Conservation (phyloP, 2,888 invertebrate genomes). For the Ctenicera cuprea region DNA sequence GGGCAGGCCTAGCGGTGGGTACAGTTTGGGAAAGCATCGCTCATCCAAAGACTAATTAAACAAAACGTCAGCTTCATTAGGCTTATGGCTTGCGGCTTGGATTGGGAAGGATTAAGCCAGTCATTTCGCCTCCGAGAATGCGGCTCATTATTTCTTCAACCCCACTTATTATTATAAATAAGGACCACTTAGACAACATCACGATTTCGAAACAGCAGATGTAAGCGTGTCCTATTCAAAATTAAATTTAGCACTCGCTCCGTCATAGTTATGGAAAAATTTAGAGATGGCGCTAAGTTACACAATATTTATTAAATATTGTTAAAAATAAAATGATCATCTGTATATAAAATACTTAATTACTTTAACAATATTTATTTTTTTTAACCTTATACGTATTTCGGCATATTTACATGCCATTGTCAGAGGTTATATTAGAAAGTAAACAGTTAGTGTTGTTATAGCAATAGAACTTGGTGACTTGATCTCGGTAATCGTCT, state of each 20-base stretch:
- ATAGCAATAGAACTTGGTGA: no score
- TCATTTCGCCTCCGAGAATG: slow-evolving; percentile 51
- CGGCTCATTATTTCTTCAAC: slow-evolving; percentile 47
- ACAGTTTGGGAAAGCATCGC: slow-evolving; percentile 35
- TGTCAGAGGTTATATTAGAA: no score
- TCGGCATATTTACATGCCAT: no score
- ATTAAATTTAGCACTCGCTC: slow-evolving; percentile 1
- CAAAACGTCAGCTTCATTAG: slow-evolving; percentile 56
- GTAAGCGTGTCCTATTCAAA: slow-evolving; percentile 29
- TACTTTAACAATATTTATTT: no score
- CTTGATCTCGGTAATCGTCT: no score
- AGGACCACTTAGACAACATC: slow-evolving; percentile 37
- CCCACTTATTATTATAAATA: slow-evolving; percentile 42
- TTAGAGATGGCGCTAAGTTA: no score
- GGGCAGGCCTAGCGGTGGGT: slow-evolving; percentile 19
- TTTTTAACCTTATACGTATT: no score
- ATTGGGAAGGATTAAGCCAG: slow-evolving; percentile 50
- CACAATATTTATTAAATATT: no score
- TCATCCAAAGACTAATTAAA: slow-evolving; percentile 54
- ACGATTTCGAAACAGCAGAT: slow-evolving; percentile 25
- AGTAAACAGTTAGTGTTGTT: no score
- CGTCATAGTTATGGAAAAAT: no score
- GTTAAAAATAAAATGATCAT: no score
- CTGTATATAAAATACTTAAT: no score
- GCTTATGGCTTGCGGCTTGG: slow-evolving; percentile 51